Evolutionary conservation across 2,797 vertebrate species (phyloP), one percentile per base, ranked within the genome.

Genomic region (Sebastes aleutianus): DNA sequence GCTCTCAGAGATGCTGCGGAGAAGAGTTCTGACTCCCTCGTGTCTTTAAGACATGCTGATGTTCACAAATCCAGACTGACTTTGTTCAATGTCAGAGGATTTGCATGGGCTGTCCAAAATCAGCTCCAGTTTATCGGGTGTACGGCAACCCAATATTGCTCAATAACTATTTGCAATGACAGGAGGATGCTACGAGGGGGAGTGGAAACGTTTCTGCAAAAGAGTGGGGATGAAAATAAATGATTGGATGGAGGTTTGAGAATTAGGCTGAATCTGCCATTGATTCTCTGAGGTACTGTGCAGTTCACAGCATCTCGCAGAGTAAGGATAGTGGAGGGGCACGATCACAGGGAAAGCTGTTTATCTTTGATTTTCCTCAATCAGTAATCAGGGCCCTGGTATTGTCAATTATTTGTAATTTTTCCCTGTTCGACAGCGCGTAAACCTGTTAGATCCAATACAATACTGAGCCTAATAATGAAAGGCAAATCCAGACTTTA

Each of bases 401-500:
- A 92, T 94, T 92, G 90, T 93, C 91, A 93, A 87, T 94, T 92
- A 95, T 93, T 94, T 93, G 87, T 92, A 90, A 94, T 92, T 90
- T 93, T 85, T 91, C 81, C 83, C 81, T 86, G 76, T 93, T 89
- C 91, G 91, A 91, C 88, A 91, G 79, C 77, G 82, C n/a, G 43
- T 94, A 95, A 94, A 90, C 92, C 90, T 72, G 58, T 85, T 80
- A 88, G 83, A 95, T 94, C 82, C 87, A 87, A 89, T 88, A 93
- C 90, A 93, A 93, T 90, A 79, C 87, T 78, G 89, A 90, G 87
- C 86, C 85, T 92, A 82, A 85, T 91, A 91, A 94, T 94, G 91
- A 93, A 94, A 94, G 84, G 90, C 85, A 91, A 94, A 94, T 90
- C 90, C 91, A 92, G 87, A 93, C 89, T 94, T 95, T 92, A 95